Conservation (phyloP, 2,888 invertebrate species). For the Diaprepes abbreviatus region DNA sequence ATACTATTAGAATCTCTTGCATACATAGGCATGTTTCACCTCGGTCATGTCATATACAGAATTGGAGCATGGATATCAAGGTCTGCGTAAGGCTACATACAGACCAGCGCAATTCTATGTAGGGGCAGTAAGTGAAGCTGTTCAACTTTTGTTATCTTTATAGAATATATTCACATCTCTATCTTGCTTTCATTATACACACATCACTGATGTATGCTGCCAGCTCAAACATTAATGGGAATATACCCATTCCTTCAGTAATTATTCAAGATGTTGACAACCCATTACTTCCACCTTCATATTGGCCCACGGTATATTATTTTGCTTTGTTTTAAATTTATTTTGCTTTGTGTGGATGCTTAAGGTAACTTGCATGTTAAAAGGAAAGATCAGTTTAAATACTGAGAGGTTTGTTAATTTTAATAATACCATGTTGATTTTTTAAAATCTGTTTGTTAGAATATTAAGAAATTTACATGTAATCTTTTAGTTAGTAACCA, state of each 20-base stretch:
- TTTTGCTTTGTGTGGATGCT: constrained; percentile 5
- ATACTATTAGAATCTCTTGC: neutral
- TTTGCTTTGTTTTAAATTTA: constrained; percentile 32
- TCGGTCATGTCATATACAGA: constrained; percentile 89
- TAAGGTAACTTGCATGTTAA: neutral
- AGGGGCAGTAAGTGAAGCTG: constrained; percentile 74
- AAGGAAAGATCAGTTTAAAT: too few relatives aligned
- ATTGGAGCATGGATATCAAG: constrained; percentile 93
- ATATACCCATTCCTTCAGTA: constrained; percentile 58
- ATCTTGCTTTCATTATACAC: constrained; percentile 2
- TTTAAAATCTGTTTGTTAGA: too few relatives aligned
- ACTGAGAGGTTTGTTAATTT: too few relatives aligned
- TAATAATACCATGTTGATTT: too few relatives aligned
- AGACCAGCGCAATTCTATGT: constrained; percentile 79
- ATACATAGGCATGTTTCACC: constrained; percentile 53
- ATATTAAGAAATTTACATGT: too few relatives aligned
- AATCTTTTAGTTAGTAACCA: too few relatives aligned
- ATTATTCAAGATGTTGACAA: constrained; percentile 63
- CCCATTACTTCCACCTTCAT: constrained; percentile 56
- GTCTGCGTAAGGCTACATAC: constrained; percentile 77
- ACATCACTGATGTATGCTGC: constrained; percentile 50
- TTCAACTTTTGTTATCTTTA: constrained; percentile 37
- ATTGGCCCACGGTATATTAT: constrained; percentile 58
- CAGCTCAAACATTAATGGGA: constrained; percentile 44
- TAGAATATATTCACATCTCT: constrained; percentile 27